These are phyloP conservation scores for Pachycephala philippinensis DNA, from an alignment of 2,113 vertebrate species.

Conservation along the genomic window DNA sequence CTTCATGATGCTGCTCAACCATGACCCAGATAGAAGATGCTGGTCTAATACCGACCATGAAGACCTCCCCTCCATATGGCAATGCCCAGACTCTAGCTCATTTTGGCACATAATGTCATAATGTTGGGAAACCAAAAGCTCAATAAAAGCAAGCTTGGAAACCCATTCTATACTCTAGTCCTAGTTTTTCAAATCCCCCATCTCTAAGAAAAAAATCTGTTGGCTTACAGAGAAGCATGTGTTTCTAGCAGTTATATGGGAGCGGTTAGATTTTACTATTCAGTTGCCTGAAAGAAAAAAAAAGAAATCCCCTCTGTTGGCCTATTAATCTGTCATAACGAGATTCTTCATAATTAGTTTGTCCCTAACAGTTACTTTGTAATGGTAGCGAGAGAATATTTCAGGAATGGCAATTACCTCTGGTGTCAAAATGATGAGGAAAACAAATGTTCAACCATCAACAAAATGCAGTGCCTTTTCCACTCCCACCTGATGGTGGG, in stretches of 20 bases:
- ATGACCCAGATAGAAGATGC: background rate
- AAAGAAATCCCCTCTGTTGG: constrained; percentile 60
- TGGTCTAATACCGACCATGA: background rate
- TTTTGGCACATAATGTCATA: background rate
- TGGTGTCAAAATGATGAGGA: constrained; percentile 64
- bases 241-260: background rate
- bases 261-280: constrained; percentile 35
- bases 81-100: background rate
- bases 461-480: constrained; percentile 59
- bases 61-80: background rate
- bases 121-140: background rate
- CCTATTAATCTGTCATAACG: constrained; percentile 67
- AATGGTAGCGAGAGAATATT: constrained; percentile 57
- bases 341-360: constrained; percentile 76
- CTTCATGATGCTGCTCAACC: background rate
- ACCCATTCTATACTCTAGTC: background rate
- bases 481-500: constrained; percentile 48
- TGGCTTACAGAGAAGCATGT: background rate
- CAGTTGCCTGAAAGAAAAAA: constrained; percentile 40
- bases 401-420: constrained; percentile 72
- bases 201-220: background rate
- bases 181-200: background rate
- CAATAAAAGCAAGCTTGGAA: background rate
- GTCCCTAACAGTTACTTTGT: constrained; percentile 68
- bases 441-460: constrained; percentile 63